Evolutionary conservation across 2,113 vertebrate genomes (phyloP).

Genomic region (Piaya cayana): DNA sequence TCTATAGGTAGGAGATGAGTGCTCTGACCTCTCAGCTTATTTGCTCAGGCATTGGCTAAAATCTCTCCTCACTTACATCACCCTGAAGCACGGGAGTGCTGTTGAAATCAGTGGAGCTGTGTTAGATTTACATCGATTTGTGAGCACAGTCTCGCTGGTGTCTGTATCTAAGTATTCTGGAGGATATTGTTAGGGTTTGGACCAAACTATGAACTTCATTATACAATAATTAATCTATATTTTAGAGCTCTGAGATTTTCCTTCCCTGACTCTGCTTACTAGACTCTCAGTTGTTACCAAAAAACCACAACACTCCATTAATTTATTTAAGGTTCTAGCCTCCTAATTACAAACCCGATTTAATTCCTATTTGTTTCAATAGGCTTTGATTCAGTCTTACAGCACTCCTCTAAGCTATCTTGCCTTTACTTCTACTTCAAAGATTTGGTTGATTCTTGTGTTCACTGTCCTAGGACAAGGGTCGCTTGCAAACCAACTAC

Average conservation of each 20-base stretch:
- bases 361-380: not conserved
- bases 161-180: not conserved
- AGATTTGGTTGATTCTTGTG: not conserved
- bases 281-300: not conserved
- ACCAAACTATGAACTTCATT: not conserved
- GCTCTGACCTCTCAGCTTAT: conserved; percentile 20
- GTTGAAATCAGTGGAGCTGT: not conserved
- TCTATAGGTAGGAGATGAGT: conserved; percentile 39
- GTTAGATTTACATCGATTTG: not conserved
- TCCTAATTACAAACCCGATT: not conserved
- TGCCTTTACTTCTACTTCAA: not conserved
- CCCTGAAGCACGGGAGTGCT: not conserved
- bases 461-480: not conserved
- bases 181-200: not conserved
- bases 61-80: not conserved
- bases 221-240: not conserved
- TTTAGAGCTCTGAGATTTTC: not conserved
- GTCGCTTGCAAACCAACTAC: not conserved
- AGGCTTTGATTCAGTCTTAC: not conserved
- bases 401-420: not conserved
- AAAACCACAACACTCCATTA: not conserved
- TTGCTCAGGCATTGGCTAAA: conserved; percentile 18
- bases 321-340: not conserved
- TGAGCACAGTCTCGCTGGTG: not conserved
- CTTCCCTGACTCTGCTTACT: not conserved